A percentile compares a stretch with the other conserved stretches of the same genome.
Conservation (phyloP, 2,113 vertebrate genomes). For the Panthera tigris region DNA sequence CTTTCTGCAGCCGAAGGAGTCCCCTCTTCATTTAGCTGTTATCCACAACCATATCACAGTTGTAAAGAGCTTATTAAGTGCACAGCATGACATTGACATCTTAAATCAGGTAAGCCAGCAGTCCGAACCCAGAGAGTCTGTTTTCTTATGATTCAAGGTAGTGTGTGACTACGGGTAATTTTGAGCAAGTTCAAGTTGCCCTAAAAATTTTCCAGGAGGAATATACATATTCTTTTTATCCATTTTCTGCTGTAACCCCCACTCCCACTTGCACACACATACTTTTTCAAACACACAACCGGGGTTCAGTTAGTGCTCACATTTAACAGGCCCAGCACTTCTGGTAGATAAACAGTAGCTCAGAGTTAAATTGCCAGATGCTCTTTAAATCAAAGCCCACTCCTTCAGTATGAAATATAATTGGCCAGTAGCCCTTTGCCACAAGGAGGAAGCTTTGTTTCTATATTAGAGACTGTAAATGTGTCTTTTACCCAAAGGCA, state of each 20-base stretch:
- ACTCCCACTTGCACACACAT: neutral
- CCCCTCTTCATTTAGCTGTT: conserved; percentile 92
- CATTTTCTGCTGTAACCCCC: neutral
- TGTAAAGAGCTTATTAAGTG: conserved; percentile 87
- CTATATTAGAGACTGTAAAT: neutral
- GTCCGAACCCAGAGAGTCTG: neutral
- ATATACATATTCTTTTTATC: neutral
- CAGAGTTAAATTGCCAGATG: neutral
- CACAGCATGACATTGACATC: conserved; percentile 84
- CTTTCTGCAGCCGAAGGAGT: conserved; percentile 86
- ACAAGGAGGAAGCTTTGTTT: conserved; percentile 50
- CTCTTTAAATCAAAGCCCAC: conserved; percentile 51
- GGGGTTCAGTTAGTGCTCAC: neutral
- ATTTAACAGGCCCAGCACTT: neutral
- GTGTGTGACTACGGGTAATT: neutral
- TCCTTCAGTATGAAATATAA: neutral
- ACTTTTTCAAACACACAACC: neutral
- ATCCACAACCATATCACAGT: conserved; percentile 84
- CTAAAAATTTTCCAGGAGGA: neutral
- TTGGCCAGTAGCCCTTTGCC: neutral
- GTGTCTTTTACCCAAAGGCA: conserved; percentile 46
- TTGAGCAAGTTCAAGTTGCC: neutral
- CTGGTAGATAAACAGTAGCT: neutral
- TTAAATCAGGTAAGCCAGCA: conserved; percentile 87
- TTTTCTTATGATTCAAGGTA: neutral